Evolutionary conservation across 2,888 invertebrate species (phyloP).

Genomic region (Palloptera scutellata): DNA sequence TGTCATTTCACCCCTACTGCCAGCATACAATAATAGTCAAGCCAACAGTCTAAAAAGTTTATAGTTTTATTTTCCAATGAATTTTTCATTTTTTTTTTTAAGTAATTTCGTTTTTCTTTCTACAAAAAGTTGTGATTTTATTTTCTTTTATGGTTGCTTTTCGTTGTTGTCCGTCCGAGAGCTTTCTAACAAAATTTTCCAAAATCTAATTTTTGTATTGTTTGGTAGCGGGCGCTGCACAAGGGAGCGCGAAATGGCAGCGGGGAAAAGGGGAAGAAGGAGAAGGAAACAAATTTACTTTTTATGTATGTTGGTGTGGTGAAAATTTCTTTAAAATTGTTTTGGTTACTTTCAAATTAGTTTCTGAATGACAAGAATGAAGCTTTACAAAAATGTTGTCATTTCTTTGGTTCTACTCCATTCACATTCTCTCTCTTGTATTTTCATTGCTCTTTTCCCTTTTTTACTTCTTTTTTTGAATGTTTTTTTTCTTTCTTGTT

Average conservation of each 20-base stretch:
- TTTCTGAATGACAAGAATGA: conserved; percentile 55
- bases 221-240: not conserved
- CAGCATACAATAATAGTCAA: too few relatives aligned
- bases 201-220: conserved; percentile 7
- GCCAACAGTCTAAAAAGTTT: not conserved
- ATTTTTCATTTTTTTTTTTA: not conserved
- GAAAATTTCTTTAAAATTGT: conserved; percentile 57
- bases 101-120: too few relatives aligned
- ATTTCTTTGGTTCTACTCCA: conserved; percentile 39
- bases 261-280: not conserved
- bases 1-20: too few relatives aligned
- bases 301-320: not conserved
- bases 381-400: conserved; percentile 58
- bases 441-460: conserved; percentile 4
- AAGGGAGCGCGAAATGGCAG: not conserved
- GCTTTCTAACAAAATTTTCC: conserved; percentile 54
- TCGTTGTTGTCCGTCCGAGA: conserved; percentile 32
- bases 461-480: conserved; percentile 16
- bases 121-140: not conserved
- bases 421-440: conserved; percentile 13
- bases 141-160: conserved; percentile 26
- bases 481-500: conserved; percentile 15
- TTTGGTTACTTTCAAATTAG: conserved; percentile 59
- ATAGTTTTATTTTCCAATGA: conserved; percentile 12
- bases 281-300: not conserved